These are phyloP conservation scores for Remorina albescens DNA, from an alignment of 2,797 vertebrate species.

Conservation along the genomic window DNA sequence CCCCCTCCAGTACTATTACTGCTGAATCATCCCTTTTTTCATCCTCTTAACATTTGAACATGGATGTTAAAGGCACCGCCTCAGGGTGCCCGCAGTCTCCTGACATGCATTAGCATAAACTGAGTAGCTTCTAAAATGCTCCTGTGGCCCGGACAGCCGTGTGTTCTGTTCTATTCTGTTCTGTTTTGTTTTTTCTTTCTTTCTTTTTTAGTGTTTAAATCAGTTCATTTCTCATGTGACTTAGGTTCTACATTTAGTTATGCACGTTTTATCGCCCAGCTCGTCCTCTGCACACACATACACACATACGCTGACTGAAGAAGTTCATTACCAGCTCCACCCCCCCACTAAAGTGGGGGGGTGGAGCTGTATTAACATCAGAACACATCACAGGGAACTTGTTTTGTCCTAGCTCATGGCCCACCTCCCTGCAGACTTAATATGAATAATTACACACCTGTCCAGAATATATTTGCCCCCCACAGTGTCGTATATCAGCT, in stretches of 20 bases:
- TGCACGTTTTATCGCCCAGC: slow-evolving; percentile 12
- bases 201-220: neutral
- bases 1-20: slow-evolving; percentile 13
- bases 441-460: slow-evolving; percentile 45
- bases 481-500: slow-evolving; percentile 51
- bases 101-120: slow-evolving; percentile 61
- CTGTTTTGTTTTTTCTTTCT: neutral
- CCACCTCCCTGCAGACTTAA: slow-evolving; percentile 15
- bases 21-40: slow-evolving; percentile 56
- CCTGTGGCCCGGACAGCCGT: slow-evolving; percentile 13
- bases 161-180: neutral
- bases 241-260: slow-evolving; percentile 1
- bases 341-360: no score
- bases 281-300: slow-evolving; percentile 1
- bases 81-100: slow-evolving; percentile 37
- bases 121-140: slow-evolving; percentile 40
- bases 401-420: no score
- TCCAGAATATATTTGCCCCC: slow-evolving; percentile 47
- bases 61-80: slow-evolving; percentile 48
- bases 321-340: slow-evolving; percentile 40
- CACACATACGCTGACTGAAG: neutral
- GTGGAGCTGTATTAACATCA: no score
- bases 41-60: slow-evolving; percentile 60
- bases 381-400: no score
- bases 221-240: slow-evolving; percentile 30